phyloP scores from a whole-genome alignment of 1,140 invertebrate genomes.

The Cotesia vestalis region DNA sequence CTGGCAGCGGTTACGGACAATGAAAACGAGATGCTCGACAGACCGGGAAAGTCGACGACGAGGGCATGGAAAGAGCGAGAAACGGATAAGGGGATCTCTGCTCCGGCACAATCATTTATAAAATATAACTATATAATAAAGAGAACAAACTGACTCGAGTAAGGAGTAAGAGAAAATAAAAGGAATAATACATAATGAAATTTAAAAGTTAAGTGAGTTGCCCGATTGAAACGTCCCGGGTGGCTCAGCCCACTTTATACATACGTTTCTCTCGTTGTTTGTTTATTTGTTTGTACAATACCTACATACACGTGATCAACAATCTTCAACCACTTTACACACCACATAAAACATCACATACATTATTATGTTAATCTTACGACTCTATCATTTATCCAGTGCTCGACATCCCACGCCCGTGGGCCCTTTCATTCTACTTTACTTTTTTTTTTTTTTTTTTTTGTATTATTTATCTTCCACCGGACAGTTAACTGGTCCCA shows the following conservation, averaged over 20 bases:
- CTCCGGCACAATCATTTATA: no score
- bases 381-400: slow-evolving; percentile 35
- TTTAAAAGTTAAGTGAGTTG: slow-evolving; percentile 9
- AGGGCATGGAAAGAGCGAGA: slow-evolving; percentile 16
- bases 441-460: no score
- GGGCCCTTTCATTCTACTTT: slow-evolving; percentile 25
- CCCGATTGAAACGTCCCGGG: slow-evolving; percentile 22
- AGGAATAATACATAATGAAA: slow-evolving; percentile 3
- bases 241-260: slow-evolving; percentile 3
- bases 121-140: not conserved
- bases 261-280: not conserved
- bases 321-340: not conserved
- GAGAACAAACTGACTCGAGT: slow-evolving; percentile 10
- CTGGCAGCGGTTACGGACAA: slow-evolving; percentile 10
- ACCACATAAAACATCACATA: slow-evolving; percentile 28
- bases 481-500: slow-evolving; percentile 24
- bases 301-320: slow-evolving; percentile 17
- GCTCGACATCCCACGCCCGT: slow-evolving; percentile 33
- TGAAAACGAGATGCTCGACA: slow-evolving; percentile 24
- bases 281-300: not conserved
- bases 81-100: slow-evolving; percentile 4
- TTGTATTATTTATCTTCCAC: not conserved
- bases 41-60: slow-evolving; percentile 21
- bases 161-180: not conserved
- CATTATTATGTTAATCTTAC: slow-evolving; percentile 48